Percentiles rank a stretch among this genome's conserved stretches.
Conservation (phyloP, 2,888 invertebrate species). For the Limnephilus auricula region DNA sequence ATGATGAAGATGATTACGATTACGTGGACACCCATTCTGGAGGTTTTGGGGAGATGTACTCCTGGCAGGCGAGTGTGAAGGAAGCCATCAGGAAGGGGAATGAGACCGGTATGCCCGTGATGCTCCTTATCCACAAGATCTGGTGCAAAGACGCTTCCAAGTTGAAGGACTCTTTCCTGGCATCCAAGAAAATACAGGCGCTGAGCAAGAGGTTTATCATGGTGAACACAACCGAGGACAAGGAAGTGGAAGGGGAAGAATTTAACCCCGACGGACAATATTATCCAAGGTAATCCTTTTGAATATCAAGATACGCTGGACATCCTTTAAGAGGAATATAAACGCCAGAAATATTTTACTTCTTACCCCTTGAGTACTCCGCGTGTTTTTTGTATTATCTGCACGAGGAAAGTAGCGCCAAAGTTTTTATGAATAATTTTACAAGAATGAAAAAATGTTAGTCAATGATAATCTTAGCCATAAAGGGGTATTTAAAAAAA, state of each 20-base stretch:
- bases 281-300: constrained; percentile 76
- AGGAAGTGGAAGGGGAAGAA: constrained; percentile 75
- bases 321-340: too few species aligned
- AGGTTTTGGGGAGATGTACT: constrained; percentile 71
- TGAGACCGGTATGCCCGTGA: constrained; percentile 77
- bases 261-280: constrained; percentile 83
- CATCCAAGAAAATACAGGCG: constrained; percentile 77
- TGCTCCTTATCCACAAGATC: constrained; percentile 82
- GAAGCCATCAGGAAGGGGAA: constrained; percentile 73
- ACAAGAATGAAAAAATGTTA: too few species aligned
- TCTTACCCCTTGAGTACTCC: too few species aligned
- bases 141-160: constrained; percentile 83
- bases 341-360: too few species aligned
- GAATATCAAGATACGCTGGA: neutral
- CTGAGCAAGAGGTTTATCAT: constrained; percentile 82
- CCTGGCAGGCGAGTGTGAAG: constrained; percentile 75
- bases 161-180: constrained; percentile 80
- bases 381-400: too few species aligned
- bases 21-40: neutral
- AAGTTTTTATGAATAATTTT: too few species aligned
- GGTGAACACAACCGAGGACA: constrained; percentile 81
- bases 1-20: constrained; percentile 67
- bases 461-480: too few species aligned
- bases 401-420: too few species aligned
- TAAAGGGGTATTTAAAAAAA: too few species aligned